Evolutionary conservation across 2,888 invertebrate genomes (phyloP), one percentile per base, ranked within the genome.

Genomic region (Lepidocyrtoides sp.): DNA sequence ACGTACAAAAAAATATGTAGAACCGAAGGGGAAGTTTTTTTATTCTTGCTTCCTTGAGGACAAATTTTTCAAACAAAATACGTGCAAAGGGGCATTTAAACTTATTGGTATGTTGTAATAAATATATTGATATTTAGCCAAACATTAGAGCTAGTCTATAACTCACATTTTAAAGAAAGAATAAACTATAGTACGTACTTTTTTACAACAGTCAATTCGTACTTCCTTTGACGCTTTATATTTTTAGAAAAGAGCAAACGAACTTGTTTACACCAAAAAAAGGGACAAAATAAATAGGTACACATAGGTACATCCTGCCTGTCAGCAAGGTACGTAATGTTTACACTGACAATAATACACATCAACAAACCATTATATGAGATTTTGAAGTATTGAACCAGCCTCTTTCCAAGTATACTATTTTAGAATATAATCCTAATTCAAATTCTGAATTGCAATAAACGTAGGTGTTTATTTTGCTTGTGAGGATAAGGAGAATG

Each of bases 241-340:
- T 66, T 88, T 54, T 29, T 36, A 44, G 23, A 89, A 79, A 88
- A 88, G 81, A 32, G 69, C 88, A 88, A 88, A 41, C 88, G 69
- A 88, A 88, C 51, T 81, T 88, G 88, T 81, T 79, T 88, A 81
- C 69, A 54, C 23, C 0, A n/a, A 66, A 88, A 66, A 66, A 32
- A n/a, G n/a, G n/a, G n/a, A n/a, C n/a, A n/a, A n/a, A n/a, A n/a
- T 36, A 51, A 81, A 29, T 81, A 57, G 2, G 17, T 36, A 69
- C 17, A 8, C 36, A 2, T 29, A 29, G 23, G 26, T 10, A 29
- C 8, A 32, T n/a, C n/a, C n/a, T 29, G 66, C 12, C 3, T 1
- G 32, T 4, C 36, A 3, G 2, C 12, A n/a, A n/a, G n/a, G n/a
- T n/a, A n/a, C n/a, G n/a, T n/a, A n/a, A n/a, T 66, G 66, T n/a